Evolutionary conservation across 2,888 invertebrate species (phyloP), one percentile per base, ranked within the genome.

Genomic region (Orthonychiurus folsomi): DNA sequence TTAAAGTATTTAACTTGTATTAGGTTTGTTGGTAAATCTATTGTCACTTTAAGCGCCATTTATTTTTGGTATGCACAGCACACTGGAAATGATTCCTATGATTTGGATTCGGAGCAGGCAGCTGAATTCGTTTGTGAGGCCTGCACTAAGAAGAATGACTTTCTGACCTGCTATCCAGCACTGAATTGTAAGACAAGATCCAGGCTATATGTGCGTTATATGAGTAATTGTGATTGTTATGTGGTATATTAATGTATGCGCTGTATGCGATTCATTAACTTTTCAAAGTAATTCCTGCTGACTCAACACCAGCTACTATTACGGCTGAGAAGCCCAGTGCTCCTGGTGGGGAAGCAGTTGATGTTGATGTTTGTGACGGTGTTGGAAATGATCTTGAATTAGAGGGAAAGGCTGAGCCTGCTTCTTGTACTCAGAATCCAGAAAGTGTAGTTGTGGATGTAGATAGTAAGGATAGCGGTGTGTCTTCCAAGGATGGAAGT

Each of bases 111-210:
- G 50, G 66, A 62, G 18, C 61, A 66, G 58, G 63, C 55, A 60
- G 63, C 84, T 59, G 93, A 94, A 80, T 87, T 93, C 86, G 83
- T 89, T 60, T 94, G 93, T 76, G 83, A 83, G 60, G 76, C 74
- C 1, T 94, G 93, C 74, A 86, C 90, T 83, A 80, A 82, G n/a
- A 81, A 83, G 62, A 84, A 88, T 78, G 80, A 83, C 12, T 91
- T 93, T 75, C 78, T 93, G 21, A 81, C 85, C 76, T 81, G 84
- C 74, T 92, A 92, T 74, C 81, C 82, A 24, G 48, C 55, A 12
- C 20, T 50, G 12, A 28, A 26, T 25, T 27, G 25, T 18, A 56
- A 28, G n/a, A n/a, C n/a, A n/a, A n/a, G n/a, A n/a, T n/a, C n/a
- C n/a, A n/a, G n/a, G n/a, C n/a, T n/a, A n/a, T n/a, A n/a, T n/a